Evolutionary conservation across 2,113 vertebrate genomes (phyloP), one percentile per base, ranked within the genome.

Genomic region (Gasterosteus aculeatus): DNA sequence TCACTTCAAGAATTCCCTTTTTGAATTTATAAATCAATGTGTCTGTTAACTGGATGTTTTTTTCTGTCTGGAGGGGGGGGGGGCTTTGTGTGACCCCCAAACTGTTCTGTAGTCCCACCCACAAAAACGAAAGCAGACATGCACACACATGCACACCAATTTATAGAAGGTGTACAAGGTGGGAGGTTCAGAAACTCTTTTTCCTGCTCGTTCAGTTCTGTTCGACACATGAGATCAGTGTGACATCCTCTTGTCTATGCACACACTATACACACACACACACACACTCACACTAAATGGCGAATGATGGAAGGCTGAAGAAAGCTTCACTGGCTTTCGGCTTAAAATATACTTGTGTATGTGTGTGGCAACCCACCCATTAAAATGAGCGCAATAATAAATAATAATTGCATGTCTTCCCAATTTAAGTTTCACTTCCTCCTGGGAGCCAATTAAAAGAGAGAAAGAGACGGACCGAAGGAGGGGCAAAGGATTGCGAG

Each of bases 401-500:
- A 38, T 38, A 87, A 88, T 88, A 87, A 88, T 84, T 83, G 84
- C 14, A 0, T 53, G 72, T 78, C 86, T 85, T 83, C 66, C 69
- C 73, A 53, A 79, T 84, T 63, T 82, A 87, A 75, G 83, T 78
- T 78, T 56, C 46, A 69, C 68, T 84, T 89, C 78, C 92, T 90
- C 92, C 75, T 72, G 86, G 90, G 92, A 91, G 83, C 90, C 91
- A 92, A 93, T 94, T 92, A 92, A 87, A 89, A 82, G 68, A 81
- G 61, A 87, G 73, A 81, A 61, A 78, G 7, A 3, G 22, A 67
- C 46, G 49, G 53, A 59, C 18, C 49, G 49, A 67, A 41, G 53
- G 10, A 57, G 77, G 47, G 68, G 71, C 66, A 10, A 31, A 72
- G 74, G 78, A 33, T 69, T 73, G 64, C 81, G 81, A 76, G 76